Evolutionary conservation across 2,113 vertebrate genomes (phyloP), one percentile per base, ranked within the genome.

Genomic region (Lota lota): DNA sequence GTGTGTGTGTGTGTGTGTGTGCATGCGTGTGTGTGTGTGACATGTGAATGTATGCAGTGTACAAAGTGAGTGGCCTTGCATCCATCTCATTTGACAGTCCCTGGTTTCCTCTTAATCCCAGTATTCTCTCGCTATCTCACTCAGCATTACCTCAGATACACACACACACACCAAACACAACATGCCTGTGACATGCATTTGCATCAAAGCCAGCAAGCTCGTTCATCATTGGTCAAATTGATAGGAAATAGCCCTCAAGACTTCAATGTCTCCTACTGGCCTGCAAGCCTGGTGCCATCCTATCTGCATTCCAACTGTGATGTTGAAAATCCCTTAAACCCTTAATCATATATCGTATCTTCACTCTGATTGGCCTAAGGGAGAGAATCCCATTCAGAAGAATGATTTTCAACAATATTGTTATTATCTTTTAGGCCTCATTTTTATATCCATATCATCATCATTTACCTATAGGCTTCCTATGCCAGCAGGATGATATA

Each of bases 161-260:
- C 64, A 54, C 79, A 64, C 71, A 65, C 64, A 65, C 70, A 73
- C 66, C 28, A 28, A 28, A 67, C 70, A 79, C 69, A 69, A 72
- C 70, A 79, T 78, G 72, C 77, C 79, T 83, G 72, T 81, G 81
- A 88, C 78, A 81, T 65, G 69, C 79, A 18, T 61, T 76, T 8
- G 83, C 69, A 84, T 91, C 78, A 88, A 91, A 89, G 8, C 63
- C 65, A 56, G 53, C 54, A 36, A 33, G 62, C 74, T 85, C 81
- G 83, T 85, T 87, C 83, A 78, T 88, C 80, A 82, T 53, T 18
- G 4, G 66, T 66, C 59, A 22, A 68, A 79, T 76, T 70, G 80
- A 82, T 81, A 82, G 65, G 74, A 77, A 73, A 74, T 80, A 72
- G 8, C 75, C 75, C 68, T 69, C 79, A 72, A 72, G 77, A 67